Base-by-base conservation (phyloP, 2,888 invertebrate genomes). In the Abrostola triplasia region DNA sequence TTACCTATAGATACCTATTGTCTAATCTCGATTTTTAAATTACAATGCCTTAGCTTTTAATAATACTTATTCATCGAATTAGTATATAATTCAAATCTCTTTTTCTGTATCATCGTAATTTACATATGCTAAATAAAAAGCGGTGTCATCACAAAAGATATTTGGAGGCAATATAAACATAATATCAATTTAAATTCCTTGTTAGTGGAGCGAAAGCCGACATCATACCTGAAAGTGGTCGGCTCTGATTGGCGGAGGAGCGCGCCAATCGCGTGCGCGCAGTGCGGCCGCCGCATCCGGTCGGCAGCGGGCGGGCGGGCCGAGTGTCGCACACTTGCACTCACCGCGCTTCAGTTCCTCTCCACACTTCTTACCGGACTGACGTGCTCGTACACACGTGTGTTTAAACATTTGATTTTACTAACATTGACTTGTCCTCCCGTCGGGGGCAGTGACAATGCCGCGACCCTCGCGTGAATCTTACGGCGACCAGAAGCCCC, bases 401-500 rank as follows among this genome's bases (percentile, higher is more conserved):
- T 83, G 79, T 85, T 83, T 72, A 83, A 81, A 67, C 70, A 63
- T 80, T 73, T 84, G 66, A 81, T 66, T 71, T 80, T 63, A 73
- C 58, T 70, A 80, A 65, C 58, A 69, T 72, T 72, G 59, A 70
- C 72, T 65, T 73, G 68, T 79, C 64, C 67, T 79, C 63, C 76
- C 64, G 65, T 64, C 72, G 67, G 81, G 83, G 82, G 73, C 77
- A 88, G 92, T 90, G 92, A 93, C 77, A 67, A 99, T 99, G 99
- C 99, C 99, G 90, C 97, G 99, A 88, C 99, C 99, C 82, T 98
- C 99, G 84, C 97, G 99, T 82, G 99, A 99, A 92, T 98, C 98
- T 65, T 99, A 99, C 95, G 98, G 99, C 89, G 99, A 99, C 91
- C 99, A 99, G 94, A 99, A 99, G 93, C 99, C 99, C 63, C 99